Percentiles rank a stretch among this genome's conserved stretches.
Evolutionary conservation across 2,113 vertebrate genomes (phyloP).

Genomic region (Panurus biarmicus): DNA sequence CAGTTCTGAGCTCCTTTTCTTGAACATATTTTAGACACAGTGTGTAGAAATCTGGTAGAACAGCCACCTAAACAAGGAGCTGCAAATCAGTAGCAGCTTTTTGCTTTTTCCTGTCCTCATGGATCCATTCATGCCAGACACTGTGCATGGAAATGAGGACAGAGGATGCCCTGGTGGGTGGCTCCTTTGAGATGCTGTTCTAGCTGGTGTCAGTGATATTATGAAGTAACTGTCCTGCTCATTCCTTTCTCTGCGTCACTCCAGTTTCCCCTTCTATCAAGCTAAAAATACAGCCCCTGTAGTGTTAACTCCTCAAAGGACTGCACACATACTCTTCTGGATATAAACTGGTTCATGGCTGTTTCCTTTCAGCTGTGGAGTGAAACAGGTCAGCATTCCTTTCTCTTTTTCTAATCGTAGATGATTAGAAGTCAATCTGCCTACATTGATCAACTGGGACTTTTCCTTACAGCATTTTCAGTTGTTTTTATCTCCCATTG

Average conservation of each 20-base stretch:
- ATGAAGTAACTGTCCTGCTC: background rate
- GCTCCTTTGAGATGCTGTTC: background rate
- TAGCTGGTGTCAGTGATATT: background rate
- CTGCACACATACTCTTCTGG: fast-evolving
- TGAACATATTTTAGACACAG: fast-evolving
- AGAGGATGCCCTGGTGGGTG: background rate
- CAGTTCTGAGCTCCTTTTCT: background rate
- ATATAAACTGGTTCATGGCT: background rate
- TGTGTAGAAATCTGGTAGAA: background rate
- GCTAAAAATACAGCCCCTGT: background rate
- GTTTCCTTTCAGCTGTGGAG: background rate
- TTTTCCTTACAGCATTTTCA: background rate
- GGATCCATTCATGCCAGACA: background rate
- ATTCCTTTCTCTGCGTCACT: background rate
- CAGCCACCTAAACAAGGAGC: background rate
- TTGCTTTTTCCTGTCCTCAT: background rate
- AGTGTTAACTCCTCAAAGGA: background rate
- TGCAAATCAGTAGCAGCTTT: background rate
- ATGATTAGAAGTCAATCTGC: background rate
- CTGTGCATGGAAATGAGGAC: fast-evolving
- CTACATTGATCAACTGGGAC: background rate
- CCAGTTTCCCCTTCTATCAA: too few species aligned
- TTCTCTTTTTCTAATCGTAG: background rate
- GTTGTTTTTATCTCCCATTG: background rate
- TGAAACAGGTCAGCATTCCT: background rate